These are phyloP conservation scores for Myoxocephalus aenaeus DNA, from an alignment of 2,797 vertebrate species.

Conservation along the genomic window DNA sequence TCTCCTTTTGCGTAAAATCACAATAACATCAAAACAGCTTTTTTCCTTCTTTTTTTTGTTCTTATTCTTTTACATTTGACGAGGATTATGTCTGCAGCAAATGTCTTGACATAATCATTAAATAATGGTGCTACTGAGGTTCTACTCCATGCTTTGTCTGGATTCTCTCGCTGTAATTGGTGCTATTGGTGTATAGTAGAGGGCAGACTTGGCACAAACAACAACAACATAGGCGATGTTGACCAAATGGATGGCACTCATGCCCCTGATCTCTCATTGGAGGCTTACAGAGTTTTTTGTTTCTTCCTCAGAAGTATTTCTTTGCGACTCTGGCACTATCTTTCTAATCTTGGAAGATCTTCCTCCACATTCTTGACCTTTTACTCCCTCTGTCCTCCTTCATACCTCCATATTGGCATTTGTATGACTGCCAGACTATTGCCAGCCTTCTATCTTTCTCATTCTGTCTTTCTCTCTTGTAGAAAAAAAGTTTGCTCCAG, in stretches of 20 bases:
- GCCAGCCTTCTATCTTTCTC: conserved; percentile 33
- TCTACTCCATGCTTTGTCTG: conserved; percentile 5
- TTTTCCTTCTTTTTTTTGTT: background rate
- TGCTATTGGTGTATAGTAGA: conserved; percentile 23
- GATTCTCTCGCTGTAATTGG: conserved; percentile 42
- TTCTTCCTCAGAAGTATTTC: conserved; percentile 25
- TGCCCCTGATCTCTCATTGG: conserved; percentile 50
- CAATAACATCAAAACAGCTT: background rate
- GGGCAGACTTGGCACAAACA: conserved; percentile 36
- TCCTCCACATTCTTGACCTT: conserved; percentile 31
- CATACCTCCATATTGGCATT: conserved; percentile 33
- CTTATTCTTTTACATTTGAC: conserved; percentile 6
- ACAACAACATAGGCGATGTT: conserved; percentile 56
- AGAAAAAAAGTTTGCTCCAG: conserved; percentile 49
- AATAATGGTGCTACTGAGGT: conserved; percentile 9
- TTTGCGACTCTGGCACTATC: conserved; percentile 23
- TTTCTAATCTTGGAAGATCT: conserved; percentile 36
- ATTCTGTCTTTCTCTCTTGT: conserved; percentile 22
- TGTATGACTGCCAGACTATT: conserved; percentile 31
- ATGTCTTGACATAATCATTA: conserved; percentile 19
- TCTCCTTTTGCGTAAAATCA: background rate
- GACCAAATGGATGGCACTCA: conserved; percentile 34
- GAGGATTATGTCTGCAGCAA: conserved; percentile 6
- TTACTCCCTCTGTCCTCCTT: background rate
- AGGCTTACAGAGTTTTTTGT: conserved; percentile 47